Base-by-base conservation (phyloP, 2,797 vertebrate species). In the Dallia pectoralis region DNA sequence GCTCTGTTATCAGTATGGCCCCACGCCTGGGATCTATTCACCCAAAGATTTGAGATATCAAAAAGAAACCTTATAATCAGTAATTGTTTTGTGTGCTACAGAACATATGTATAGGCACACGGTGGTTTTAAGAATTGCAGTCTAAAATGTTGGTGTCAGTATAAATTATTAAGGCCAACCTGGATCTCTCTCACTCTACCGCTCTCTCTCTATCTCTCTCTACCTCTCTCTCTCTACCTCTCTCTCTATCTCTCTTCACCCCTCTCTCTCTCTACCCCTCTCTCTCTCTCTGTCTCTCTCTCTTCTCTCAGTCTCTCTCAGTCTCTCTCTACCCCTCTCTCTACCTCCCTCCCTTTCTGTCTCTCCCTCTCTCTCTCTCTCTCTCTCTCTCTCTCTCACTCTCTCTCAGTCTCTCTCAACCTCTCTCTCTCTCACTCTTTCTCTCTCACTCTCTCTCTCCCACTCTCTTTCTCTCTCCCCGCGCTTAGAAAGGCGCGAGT, bases 361-460 rank as follows among this genome's bases (percentile, higher is more conserved):
- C 4, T 53, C 71, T 72, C 71, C 27, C 40, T 74, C 71, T n/a
- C 53, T 22, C 56, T 44, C 53, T 71, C 25, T 33, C 16, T 16
- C 29, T 18, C 30, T 66, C 63, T 74, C 63, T 16, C 48, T 72
- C 75, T 69, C 62, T 66, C 59, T 78, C 44, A 48, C 22, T 71
- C 66, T 49, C 33, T 68, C 19, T 49, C 32, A 8, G 51, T n/a
- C 51, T 36, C 27, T 53, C 14, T 51, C 4, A n/a, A 61, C 47
- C 32, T 53, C 71, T 72, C 71, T 30, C 49, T 62, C 49, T 59
- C 18, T 47, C 59, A 47, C 49, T 11, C 75, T 74, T 77, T 74
- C 44, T 9, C 67, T 18, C 44, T 19, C 47, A 30, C 67, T 69
- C 44, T 51, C 47, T 69, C 25, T 48, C 22, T 67, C 65, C 14